Evolutionary conservation across 2,113 vertebrate species (phyloP).

Genomic region (Sander vitreus): DNA sequence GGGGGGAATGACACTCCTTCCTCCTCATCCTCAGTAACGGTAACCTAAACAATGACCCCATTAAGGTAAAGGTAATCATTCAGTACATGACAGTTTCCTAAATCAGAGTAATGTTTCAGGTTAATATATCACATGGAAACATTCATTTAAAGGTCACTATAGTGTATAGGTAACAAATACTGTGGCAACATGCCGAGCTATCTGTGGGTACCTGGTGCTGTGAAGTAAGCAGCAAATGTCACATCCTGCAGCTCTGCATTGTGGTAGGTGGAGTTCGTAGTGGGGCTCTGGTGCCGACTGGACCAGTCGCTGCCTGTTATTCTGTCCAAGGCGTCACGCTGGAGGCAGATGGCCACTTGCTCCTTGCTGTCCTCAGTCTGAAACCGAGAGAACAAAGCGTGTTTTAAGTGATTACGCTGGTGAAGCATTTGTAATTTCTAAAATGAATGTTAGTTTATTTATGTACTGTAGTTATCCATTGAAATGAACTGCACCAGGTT

Average conservation of each 20-base stretch:
- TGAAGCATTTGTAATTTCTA: background rate
- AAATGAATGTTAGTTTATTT: background rate
- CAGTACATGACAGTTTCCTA: background rate
- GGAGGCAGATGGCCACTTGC: conserved; percentile 73
- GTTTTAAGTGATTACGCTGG: background rate
- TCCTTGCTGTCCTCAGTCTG: conserved; percentile 78
- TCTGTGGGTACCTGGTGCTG: conserved; percentile 63
- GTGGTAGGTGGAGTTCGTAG: conserved; percentile 62
- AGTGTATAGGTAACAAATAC: conserved; percentile 10
- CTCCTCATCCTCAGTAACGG: background rate
- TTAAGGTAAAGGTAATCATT: background rate
- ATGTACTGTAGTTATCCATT: background rate
- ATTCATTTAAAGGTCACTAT: background rate
- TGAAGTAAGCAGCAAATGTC: conserved; percentile 50
- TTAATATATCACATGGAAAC: background rate
- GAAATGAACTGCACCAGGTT: background rate
- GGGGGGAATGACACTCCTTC: background rate
- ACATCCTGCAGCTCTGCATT: conserved; percentile 65
- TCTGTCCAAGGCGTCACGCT: conserved; percentile 64
- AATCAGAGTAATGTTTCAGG: background rate
- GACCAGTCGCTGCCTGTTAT: conserved; percentile 49
- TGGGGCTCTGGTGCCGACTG: conserved; percentile 59
- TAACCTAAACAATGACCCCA: background rate
- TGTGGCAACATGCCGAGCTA: conserved; percentile 1
- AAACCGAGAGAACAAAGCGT: background rate